Base-by-base conservation (phyloP, 2,113 vertebrate species). In the Catagonus wagneri region DNA sequence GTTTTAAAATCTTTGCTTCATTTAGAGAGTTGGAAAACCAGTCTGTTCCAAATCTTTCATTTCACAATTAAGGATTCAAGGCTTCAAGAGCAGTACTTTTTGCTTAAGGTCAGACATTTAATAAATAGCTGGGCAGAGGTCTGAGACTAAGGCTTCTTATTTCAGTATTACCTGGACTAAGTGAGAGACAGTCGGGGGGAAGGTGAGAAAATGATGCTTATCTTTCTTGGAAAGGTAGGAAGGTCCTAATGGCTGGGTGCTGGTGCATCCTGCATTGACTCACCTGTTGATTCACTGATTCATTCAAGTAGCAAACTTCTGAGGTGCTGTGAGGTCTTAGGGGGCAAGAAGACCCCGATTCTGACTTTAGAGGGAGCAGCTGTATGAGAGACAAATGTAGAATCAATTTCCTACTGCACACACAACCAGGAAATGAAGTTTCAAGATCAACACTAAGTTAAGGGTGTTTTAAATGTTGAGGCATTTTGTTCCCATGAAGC, bases 21-120 rank as follows among this genome's bases (percentile, higher is more conserved):
- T 89, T 97, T 95, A 94, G 52, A 71, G 85, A 86, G 44, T 71
- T 98, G 74, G 68, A 83, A 96, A 89, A 75, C 36, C 80, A 93
- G 50, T 87, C 20, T 50, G 75, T 19, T 95, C 56, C 50, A 96
- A 68, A 89, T 71, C 69, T 71, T 79, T 94, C 54, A 60, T 89
- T 93, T 96, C 90, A 93, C 44, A 91, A 86, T 52, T 90, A 63
- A 89, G 17, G 25, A 75, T 84, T 89, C 66, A 93, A 88, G 27
- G 7, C 20, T 86, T 86, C 12, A 11, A 19, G 63, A 54, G 17
- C 61, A 17, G 6, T 29, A 13, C 4, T 58, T 87, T 80, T 93
- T 92, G 50, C 61, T 78, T 81, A 56, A 61, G 50, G 76, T 58
- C 69, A 58, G 19, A 36, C 34, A 89, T 65, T 44, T 65, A 50